Evolutionary conservation across 2,797 vertebrate genomes (phyloP).

Genomic region (Vipera ursinii): DNA sequence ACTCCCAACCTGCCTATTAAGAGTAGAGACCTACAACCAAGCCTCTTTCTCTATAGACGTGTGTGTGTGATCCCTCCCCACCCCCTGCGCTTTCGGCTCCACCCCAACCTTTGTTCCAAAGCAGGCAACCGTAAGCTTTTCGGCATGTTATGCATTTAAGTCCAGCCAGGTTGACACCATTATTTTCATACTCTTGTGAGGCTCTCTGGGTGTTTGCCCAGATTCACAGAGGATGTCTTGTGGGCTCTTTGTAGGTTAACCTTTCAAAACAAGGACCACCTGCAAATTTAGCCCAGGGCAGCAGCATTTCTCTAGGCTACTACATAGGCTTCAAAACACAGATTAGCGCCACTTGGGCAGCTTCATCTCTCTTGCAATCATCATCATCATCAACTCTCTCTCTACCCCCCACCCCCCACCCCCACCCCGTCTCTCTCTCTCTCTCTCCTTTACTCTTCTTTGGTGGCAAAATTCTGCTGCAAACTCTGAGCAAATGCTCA

Average conservation of each 20-base stretch:
- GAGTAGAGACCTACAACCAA: slow-evolving; percentile 80
- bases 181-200: slow-evolving; percentile 88
- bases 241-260: slow-evolving; percentile 85
- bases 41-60: slow-evolving; percentile 67
- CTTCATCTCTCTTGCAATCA: slow-evolving; percentile 56
- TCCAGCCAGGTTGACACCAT: slow-evolving; percentile 90
- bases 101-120: slow-evolving; percentile 79
- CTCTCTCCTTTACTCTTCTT: slow-evolving; percentile 64
- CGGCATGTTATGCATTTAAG: slow-evolving; percentile 89
- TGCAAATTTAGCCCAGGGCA: slow-evolving; percentile 81
- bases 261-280: slow-evolving; percentile 86
- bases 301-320: slow-evolving; percentile 71
- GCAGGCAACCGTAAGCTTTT: slow-evolving; percentile 87
- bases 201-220: slow-evolving; percentile 86
- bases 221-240: slow-evolving; percentile 79
- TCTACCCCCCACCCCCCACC: too few relatives aligned
- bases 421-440: neutral
- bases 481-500: slow-evolving; percentile 62
- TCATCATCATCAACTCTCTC: neutral
- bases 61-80: slow-evolving; percentile 39
- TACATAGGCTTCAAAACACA: slow-evolving; percentile 77
- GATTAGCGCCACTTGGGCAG: slow-evolving; percentile 70
- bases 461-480: slow-evolving; percentile 69
- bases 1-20: slow-evolving; percentile 85
- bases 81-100: neutral